Evolutionary conservation across 2,113 vertebrate species (phyloP).

Genomic region (Nothoprocta pentlandii): DNA sequence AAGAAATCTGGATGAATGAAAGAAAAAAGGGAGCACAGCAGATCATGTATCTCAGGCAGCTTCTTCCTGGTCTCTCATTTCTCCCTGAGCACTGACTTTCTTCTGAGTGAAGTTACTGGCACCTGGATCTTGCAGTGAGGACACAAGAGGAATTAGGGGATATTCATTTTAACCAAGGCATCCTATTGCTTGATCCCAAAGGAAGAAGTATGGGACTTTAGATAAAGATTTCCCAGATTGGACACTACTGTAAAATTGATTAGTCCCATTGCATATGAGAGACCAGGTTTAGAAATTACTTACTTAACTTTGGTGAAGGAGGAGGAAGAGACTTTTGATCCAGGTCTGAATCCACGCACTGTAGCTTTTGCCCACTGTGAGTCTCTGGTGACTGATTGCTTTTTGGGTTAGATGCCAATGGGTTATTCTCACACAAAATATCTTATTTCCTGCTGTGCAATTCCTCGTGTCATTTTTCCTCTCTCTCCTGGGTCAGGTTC

Average conservation of each 20-base stretch:
- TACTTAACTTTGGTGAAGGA: neutral
- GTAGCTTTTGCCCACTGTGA: neutral
- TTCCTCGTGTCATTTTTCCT: constrained; percentile 15
- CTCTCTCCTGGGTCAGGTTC: constrained; percentile 8
- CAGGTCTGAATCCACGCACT: neutral
- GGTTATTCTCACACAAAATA: constrained; percentile 13
- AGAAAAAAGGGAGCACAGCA: neutral
- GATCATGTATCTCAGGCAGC: neutral
- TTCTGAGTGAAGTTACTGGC: neutral
- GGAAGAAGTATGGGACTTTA: neutral
- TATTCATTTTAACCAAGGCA: neutral
- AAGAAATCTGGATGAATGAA: neutral
- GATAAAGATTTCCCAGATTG: neutral
- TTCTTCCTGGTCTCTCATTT: neutral
- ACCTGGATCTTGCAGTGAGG: neutral
- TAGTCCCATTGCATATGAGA: neutral
- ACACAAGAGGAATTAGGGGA: neutral
- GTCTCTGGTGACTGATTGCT: neutral
- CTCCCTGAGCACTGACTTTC: neutral
- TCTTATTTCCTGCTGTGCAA: neutral
- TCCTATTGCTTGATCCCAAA: neutral
- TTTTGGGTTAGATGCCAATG: neutral
- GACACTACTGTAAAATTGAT: neutral
- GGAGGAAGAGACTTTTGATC: neutral
- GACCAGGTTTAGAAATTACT: neutral